Base-by-base conservation (phyloP, 1,140 invertebrate genomes). In the Ips typographus region DNA sequence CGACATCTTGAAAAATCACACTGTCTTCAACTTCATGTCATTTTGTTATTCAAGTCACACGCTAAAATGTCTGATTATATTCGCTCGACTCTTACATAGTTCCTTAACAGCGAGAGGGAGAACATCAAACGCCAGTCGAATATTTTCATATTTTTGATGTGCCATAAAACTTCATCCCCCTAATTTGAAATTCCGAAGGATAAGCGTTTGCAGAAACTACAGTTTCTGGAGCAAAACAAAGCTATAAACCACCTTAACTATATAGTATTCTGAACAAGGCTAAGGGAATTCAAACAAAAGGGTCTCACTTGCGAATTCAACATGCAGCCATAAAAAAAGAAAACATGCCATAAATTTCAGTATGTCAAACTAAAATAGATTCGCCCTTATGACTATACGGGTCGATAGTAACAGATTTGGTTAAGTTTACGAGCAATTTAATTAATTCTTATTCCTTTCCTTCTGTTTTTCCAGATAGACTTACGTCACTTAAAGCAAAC, bases 401-500 rank as follows among this genome's bases (percentile, higher is more conserved):
- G n/a, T 47, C n/a, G n/a, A 47, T n/a, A 6, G 44, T 6, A 47
- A 47, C 44, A 4, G n/a, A 22, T 22, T 22, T 22, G 0, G 0
- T 22, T 22, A 22, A 22, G 22, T 22, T 22, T 22, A 22, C 22
- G 22, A 22, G 22, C 22, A 22, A 22, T 22, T 22, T 22, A 22
- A 22, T 22, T 22, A 22, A 22, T 22, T 22, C 22, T 22, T 22
- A 22, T 67, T 59, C 42, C 4, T 77, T 80, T 7, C 22, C 22
- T 22, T 22, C 22, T 22, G 22, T 22, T 22, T 22, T 22, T 22
- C 22, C 81, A 95, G 94, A 91, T 96, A 75, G 94, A 95, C 80
- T 84, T 96, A 73, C 88, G 92, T 76, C 94, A 95, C 82, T 85
- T 94, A 62, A 86, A 88, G 63, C 92, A 95, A 82, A 86, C 87